Conservation (phyloP, 2,797 vertebrate species). For the Chrosomus eos region DNA sequence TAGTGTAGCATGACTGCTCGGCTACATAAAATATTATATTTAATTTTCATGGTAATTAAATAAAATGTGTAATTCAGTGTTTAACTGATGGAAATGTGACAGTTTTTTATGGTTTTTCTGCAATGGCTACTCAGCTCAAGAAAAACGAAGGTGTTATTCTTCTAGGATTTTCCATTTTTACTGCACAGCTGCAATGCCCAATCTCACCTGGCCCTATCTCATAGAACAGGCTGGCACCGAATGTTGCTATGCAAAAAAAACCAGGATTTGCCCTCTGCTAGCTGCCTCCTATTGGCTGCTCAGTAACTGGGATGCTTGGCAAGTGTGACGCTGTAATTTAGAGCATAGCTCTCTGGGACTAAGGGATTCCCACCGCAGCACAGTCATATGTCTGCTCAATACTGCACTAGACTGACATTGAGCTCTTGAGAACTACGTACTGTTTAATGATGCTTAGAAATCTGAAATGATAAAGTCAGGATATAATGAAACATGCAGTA, state of each 20-base stretch:
- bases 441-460: not conserved
- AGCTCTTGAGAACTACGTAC: slow-evolving; percentile 2
- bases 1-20: not conserved
- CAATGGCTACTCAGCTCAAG: not conserved
- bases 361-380: slow-evolving; percentile 49
- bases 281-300: slow-evolving; percentile 69
- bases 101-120: not conserved
- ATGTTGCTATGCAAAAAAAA: slow-evolving; percentile 65
- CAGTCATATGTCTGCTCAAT: slow-evolving; percentile 31
- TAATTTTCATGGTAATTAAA: not conserved
- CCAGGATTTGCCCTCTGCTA: slow-evolving; percentile 26
- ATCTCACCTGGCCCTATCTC: slow-evolving; percentile 39
- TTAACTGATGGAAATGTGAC: not conserved
- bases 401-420: slow-evolving; percentile 58
- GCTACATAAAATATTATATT: not conserved
- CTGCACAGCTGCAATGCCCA: not conserved
- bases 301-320: slow-evolving; percentile 48
- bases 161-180: not conserved
- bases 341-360: slow-evolving; percentile 44
- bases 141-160: not conserved
- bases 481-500: not conserved
- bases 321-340: slow-evolving; percentile 57
- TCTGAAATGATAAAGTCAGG: not conserved
- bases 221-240: slow-evolving; percentile 19
- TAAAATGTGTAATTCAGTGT: not conserved